These are phyloP conservation scores for Protonemura montana DNA, from an alignment of 2,888 invertebrate species.

Conservation along the genomic window DNA sequence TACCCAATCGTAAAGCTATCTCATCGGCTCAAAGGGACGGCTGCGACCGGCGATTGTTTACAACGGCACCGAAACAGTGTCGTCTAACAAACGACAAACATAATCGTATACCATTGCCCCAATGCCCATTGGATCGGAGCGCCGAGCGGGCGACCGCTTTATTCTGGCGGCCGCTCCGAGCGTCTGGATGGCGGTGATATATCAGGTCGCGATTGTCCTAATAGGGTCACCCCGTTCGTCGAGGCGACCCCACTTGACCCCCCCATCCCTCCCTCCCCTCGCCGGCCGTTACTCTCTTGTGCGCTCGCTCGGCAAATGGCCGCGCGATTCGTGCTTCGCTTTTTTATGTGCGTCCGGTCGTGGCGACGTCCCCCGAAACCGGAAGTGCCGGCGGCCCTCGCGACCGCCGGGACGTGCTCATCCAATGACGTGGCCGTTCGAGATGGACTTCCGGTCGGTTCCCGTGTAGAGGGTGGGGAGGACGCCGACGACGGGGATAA, in stretches of 20 bases:
- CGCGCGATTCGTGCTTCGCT: constrained; percentile 1
- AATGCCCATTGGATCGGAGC: neutral
- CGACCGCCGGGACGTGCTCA: constrained; percentile 48
- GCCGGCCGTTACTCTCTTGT: constrained; percentile 24
- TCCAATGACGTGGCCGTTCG: constrained; percentile 47
- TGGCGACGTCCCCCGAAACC: constrained; percentile 28
- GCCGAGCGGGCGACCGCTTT: neutral
- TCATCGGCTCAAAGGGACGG: neutral
- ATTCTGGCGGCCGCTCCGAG: constrained; percentile 16
- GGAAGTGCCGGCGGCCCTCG: constrained; percentile 48
- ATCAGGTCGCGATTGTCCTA: constrained; percentile 4
- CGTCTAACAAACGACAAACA: neutral
- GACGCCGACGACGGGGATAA: constrained; percentile 21
- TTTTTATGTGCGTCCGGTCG: constrained; percentile 44
- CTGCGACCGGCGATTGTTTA: constrained; percentile 5
- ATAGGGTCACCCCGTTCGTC: constrained; percentile 29
- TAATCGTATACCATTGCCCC: constrained; percentile 28
- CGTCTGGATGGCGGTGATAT: constrained; percentile 1
- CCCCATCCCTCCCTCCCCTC: constrained; percentile 24
- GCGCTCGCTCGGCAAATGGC: constrained; percentile 43
- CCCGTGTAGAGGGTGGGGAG: constrained; percentile 24
- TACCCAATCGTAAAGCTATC: constrained; percentile 5
- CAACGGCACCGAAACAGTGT: neutral
- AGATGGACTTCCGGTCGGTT: constrained; percentile 49
- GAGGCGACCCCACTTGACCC: constrained; percentile 34